Evolutionary conservation across 2,113 vertebrate genomes (phyloP), one percentile per base, ranked within the genome.

Genomic region (Mirounga angustirostris): DNA sequence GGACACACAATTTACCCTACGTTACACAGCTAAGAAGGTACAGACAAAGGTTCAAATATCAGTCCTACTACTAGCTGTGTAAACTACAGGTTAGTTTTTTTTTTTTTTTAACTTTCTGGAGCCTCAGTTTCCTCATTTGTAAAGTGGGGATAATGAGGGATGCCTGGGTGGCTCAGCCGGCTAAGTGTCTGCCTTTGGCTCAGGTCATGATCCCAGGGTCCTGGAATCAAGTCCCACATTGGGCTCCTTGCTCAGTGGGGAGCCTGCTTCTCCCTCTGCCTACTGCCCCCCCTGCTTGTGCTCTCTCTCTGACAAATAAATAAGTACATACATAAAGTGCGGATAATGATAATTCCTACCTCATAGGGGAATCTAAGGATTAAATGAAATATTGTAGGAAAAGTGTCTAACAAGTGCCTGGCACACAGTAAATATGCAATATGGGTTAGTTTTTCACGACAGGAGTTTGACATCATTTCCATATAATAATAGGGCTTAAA

Each of bases 401-500:
- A 95, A 78, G 33, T 46, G 1, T 82, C 84, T 92, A 90, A 33
- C 26, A 92, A 84, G 54, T 78, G 8, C 24, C 65, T 73, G 56
- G 40, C 28, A 94, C 36, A 91, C 33, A 86, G 21, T 43, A 96
- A 65, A 11, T 46, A 86, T 59, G 80, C 19, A 85, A 86, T 83
- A 95, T 5, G 71, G 59, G 9, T 40, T 69, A 79, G 9, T 30
- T 67, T 59, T 74, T n/a, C n/a, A 67, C 24, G 36, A 93, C 24
- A 28, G 13, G 50, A 79, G 65, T 87, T 80, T 61, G 69, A 56
- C 13, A 71, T 91, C 21, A 89, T 82, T 96, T 96, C 78, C n/a
- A 97, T 7, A 63, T 19, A 94, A 74, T 78, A 76, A 91, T 4
- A 96, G 61, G 58, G 28, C 52, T 87, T 81, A 95, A 97, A 92